Evolutionary conservation across 1,140 invertebrate genomes (phyloP).

Genomic region (Nixonia krombeini): DNA sequence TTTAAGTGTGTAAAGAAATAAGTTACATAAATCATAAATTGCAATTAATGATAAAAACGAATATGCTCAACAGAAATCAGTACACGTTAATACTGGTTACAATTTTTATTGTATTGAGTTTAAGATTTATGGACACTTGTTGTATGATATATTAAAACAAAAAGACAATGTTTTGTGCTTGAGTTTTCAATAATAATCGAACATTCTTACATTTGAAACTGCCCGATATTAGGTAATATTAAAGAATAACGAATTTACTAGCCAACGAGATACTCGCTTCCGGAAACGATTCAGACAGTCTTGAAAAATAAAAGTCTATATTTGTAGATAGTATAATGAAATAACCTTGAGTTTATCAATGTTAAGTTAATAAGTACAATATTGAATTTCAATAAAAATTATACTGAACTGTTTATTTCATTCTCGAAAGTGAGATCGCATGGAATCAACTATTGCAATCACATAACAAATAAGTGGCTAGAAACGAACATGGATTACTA

Average conservation of each 20-base stretch:
- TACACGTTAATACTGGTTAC: no score
- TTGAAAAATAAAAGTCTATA: no score
- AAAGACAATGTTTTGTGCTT: not conserved
- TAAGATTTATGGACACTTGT: no score
- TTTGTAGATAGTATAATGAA: no score
- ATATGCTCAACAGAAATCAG: no score
- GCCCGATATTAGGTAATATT: constrained; percentile 25
- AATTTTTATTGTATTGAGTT: no score
- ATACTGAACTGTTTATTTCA: constrained; percentile 19
- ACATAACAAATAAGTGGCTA: constrained; percentile 25
- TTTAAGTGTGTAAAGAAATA: no score
- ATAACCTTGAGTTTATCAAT: no score
- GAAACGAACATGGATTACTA: constrained; percentile 33
- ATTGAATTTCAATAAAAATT: no score
- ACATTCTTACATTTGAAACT: constrained; percentile 13
- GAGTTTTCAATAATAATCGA: not conserved
- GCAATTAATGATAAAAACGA: no score
- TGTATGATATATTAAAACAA: not conserved
- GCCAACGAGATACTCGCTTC: constrained; percentile 34
- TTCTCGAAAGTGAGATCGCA: constrained; percentile 41
- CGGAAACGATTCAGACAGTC: constrained; percentile 24
- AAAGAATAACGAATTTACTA: constrained; percentile 1
- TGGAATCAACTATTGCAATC: constrained; percentile 40
- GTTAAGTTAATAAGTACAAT: no score
- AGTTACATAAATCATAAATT: no score